Evolutionary conservation across 1,140 invertebrate genomes (phyloP), one percentile per base, ranked within the genome.

Genomic region (Pantala flavescens): DNA sequence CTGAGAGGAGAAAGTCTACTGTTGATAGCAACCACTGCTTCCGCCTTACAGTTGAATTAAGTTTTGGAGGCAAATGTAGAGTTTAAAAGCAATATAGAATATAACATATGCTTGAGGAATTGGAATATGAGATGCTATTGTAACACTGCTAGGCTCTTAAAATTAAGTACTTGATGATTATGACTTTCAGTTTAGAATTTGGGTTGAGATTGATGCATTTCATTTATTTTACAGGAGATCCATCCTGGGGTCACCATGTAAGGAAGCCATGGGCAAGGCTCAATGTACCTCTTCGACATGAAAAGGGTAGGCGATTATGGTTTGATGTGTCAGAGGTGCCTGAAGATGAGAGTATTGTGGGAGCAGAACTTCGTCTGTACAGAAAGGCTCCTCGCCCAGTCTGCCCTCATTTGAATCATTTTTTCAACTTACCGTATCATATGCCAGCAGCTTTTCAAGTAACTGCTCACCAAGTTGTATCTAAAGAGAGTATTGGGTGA

Each of bases 251-350:
- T 14, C 49, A 63, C 12, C 49, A 14, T 63, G 5, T 12, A 3
- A 16, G 79, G 0, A 76, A 77, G 14, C 76, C 79, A 21, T 79
- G 24, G 71, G 28, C 28, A 36, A 36, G 28, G 28, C 28, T 36
- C 9, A 12, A 63, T 63, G 23, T 23, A 19, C 23, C 79, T 75
- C 76, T 82, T 12, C 86, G 93, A 1, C 93, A 96, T 79, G 92
- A 94, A 76, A 89, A 90, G 79, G 93, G 94, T 3, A 89, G 92
- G 79, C 87, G 92, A 63, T 88, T 97, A 19, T 97, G 93, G 92
- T 98, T 98, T 82, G 93, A 97, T 81, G 90, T 96, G 11, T 88
- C 90, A 7, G 93, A 96, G 79, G 89, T 96, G 10, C 89, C 93
- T 1, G 81, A 85, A 7, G 90, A 90, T 74, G 92, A 95, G 78